Base-by-base conservation (phyloP, 2,113 vertebrate genomes). In the Heterotilapia buettikoferi region DNA sequence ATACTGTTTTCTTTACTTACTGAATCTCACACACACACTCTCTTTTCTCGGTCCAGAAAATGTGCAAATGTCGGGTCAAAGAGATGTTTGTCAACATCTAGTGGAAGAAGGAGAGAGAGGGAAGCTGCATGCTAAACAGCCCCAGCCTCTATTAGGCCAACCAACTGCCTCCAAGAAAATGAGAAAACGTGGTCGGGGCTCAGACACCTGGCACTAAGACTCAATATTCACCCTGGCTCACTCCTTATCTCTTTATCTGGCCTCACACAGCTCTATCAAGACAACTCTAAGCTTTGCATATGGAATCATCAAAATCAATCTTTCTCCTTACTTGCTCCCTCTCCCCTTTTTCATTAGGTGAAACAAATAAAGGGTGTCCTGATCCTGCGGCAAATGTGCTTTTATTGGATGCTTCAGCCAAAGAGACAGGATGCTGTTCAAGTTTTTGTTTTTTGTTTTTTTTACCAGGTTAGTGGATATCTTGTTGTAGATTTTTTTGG, bases 11-110 rank as follows among this genome's bases (percentile, higher is more conserved):
- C 82, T 91, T 29, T 29, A 8, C 38, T 50, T 47, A 82, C n/a
- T 31, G 52, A 13, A 6, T 24, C 85, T 63, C 87, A 78, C 85
- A 81, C 86, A 85, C 90, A 63, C 88, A 11, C 26, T 18, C 90
- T 53, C 53, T 88, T 89, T 86, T 92, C 83, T 83, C 57, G 56
- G 88, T 88, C 90, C 84, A 86, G 89, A 85, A 93, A 90, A 93
- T 92, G 84, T 90, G 92, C 94, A 90, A 86, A 91, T 91, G 86
- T 85, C 54, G 82, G 93, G 95, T 96, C 95, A 96, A 96, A 96
- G 95, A 89, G 95, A 96, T 95, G 96, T 94, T 96, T 96, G 96
- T 96, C 95, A 93, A 94, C 92, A 96, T 95, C 92, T 94, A 93
- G 94, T 92, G 94, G 92, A 93, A 94, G 87, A 89, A 86, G 79